Conservation (phyloP, 2,888 invertebrate species). For the Drosophila kuntzei region DNA sequence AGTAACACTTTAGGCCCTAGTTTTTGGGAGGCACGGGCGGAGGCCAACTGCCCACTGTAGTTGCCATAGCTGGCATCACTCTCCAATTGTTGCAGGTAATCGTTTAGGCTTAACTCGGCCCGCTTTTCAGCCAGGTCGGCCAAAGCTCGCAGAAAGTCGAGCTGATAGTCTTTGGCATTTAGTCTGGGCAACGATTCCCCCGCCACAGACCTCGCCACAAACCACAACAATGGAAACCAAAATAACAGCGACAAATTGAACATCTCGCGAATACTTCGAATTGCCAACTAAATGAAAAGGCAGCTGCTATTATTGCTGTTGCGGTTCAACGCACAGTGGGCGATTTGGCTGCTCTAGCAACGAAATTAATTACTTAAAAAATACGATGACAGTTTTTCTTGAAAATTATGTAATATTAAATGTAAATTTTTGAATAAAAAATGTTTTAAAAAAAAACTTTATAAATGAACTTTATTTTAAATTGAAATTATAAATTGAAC, state of each 20-base stretch:
- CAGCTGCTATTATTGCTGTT: constrained; percentile 10
- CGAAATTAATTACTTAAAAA: neutral
- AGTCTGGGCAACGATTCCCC: constrained; percentile 23
- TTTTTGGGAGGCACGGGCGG: constrained; percentile 40
- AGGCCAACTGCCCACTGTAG: constrained; percentile 48
- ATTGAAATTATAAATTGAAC: too few species aligned
- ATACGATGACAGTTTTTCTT: too few species aligned
- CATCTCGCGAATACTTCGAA: constrained; percentile 47
- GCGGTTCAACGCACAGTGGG: constrained; percentile 9
- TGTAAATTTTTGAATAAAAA: too few species aligned
- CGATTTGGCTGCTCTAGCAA: neutral
- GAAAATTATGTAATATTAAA: too few species aligned
- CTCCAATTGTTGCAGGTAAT: constrained; percentile 61
- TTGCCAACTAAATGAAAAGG: constrained; percentile 42
- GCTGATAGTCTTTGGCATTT: constrained; percentile 60
- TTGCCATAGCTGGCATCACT: constrained; percentile 38
- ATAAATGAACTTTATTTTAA: too few species aligned
- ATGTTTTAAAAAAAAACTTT: too few species aligned
- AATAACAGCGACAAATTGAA: constrained; percentile 28
- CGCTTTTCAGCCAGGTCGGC: constrained; percentile 43
- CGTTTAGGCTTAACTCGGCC: constrained; percentile 60
- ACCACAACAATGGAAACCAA: constrained; percentile 24
- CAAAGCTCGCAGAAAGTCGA: constrained; percentile 60
- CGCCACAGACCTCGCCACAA: constrained; percentile 9
- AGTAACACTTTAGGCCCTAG: constrained; percentile 72